A percentile compares a stretch with the other conserved stretches of the same genome.
These are phyloP conservation scores for Diaprepes abbreviatus DNA, from an alignment of 2,888 invertebrate species.

Conservation along the genomic window DNA sequence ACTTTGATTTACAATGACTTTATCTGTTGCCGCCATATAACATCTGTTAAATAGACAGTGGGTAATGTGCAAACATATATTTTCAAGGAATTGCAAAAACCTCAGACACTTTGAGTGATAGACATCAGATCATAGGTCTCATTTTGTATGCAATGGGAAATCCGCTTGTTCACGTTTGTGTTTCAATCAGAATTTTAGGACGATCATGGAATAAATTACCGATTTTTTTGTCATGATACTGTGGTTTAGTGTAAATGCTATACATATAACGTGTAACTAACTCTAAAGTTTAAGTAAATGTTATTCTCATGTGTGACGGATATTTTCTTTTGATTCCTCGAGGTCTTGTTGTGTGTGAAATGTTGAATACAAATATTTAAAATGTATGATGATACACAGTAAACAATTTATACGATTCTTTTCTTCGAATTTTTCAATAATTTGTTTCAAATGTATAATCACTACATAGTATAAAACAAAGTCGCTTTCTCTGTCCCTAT, in stretches of 20 bases:
- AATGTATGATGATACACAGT: not conserved
- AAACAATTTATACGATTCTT: too few relatives aligned
- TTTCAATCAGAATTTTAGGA: slow-evolving; percentile 58
- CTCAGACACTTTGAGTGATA: slow-evolving; percentile 42
- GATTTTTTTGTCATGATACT: slow-evolving; percentile 18
- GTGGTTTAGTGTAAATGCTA: slow-evolving; percentile 32
- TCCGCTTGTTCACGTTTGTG: slow-evolving; percentile 53
- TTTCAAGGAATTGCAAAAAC: slow-evolving; percentile 42
- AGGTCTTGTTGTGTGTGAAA: slow-evolving; percentile 11
- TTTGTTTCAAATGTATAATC: too few relatives aligned
- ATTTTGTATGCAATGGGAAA: slow-evolving; percentile 56
- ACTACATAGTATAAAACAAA: too few relatives aligned
- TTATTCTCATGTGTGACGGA: slow-evolving; percentile 20
- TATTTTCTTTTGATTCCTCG: slow-evolving; percentile 10
- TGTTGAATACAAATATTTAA: slow-evolving; percentile 17
- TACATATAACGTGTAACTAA: slow-evolving; percentile 8
- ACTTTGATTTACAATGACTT: slow-evolving; percentile 14
- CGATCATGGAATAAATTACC: slow-evolving; percentile 60
- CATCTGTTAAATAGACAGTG: slow-evolving; percentile 42
- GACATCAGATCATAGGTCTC: slow-evolving; percentile 49
- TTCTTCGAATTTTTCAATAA: too few relatives aligned
- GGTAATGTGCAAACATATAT: slow-evolving; percentile 35
- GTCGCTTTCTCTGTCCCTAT: too few relatives aligned
- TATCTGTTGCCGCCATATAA: slow-evolving; percentile 15
- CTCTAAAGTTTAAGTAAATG: slow-evolving; percentile 26